These are phyloP conservation scores for Leptatherina wallacei DNA, from an alignment of 2,797 vertebrate species.

Conservation along the genomic window DNA sequence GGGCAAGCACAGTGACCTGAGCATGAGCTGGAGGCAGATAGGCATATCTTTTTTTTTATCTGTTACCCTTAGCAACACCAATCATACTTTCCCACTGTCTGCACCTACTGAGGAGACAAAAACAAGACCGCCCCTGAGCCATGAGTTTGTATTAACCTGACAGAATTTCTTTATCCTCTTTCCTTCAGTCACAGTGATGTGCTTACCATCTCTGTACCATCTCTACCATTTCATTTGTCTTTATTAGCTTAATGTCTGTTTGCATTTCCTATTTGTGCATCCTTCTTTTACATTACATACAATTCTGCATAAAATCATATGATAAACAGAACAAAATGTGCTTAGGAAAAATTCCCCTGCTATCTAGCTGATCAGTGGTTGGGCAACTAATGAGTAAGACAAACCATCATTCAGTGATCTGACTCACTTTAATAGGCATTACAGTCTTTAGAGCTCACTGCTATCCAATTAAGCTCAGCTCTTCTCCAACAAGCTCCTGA, in stretches of 20 bases:
- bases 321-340: no score
- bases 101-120: constrained; percentile 25
- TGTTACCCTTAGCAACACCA: constrained; percentile 52
- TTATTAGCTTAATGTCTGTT: not conserved
- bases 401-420: constrained; percentile 35
- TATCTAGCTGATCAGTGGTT: constrained; percentile 4
- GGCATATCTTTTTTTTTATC: constrained; percentile 45
- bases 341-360: not conserved
- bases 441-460: constrained; percentile 28
- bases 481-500: constrained; percentile 18
- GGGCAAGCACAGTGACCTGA: constrained; percentile 46
- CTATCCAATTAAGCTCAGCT: constrained; percentile 45
- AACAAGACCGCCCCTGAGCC: constrained; percentile 44
- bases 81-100: constrained; percentile 9
- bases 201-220: not conserved
- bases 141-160: constrained; percentile 43
- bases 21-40: constrained; percentile 50
- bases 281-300: not conserved
- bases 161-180: constrained; percentile 25
- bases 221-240: not conserved
- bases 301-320: no score
- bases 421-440: constrained; percentile 52
- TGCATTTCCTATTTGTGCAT: not conserved
- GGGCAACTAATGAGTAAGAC: constrained; percentile 3
- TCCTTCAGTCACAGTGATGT: not conserved